Base-by-base conservation (phyloP, 2,888 invertebrate genomes). In the Monochamus alternatus region DNA sequence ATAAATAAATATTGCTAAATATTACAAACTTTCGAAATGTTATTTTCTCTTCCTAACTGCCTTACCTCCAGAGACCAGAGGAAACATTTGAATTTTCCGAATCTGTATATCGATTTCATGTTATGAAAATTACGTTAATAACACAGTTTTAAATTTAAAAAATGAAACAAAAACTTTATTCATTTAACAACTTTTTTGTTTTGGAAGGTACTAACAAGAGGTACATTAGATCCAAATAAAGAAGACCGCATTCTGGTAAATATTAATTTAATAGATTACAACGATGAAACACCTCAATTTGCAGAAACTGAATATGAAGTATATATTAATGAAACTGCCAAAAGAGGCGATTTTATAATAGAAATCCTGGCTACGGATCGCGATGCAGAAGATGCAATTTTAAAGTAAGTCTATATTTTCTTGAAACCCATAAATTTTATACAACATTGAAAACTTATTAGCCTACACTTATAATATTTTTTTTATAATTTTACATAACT, bases 251-350 rank as follows among this genome's bases (percentile, higher is more conserved):
- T 84, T 14, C 52, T 80, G 14, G 71, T 84, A 12, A 70, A 77
- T 12, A 80, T 84, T 31, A 59, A 64, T 1, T 66, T 84, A 31
- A 69, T 89, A 44, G 94, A 95, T 88, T 91, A 92, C 90, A 95
- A 95, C 86, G 95, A 95, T 84, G 94, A 94, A 85, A 82, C 89
- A 78, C 95, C 95, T 0, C 90, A 90, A 78, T 95, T 95, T 86
- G 83, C 86, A 5, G 81, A 84, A 12, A 85, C 87, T 4, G 87
- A 88, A 51, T 88, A 87, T 0, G 89, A 83, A 0, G 89, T 89
- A 0, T 80, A 86, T 5, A 88, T 92, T 71, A 86, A 90, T 12
- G 95, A 95, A 88, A 92, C 92, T 22, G 90, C 91, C 43, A 88
- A 87, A 0, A 87, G 84, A 2, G 91, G 90, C 3, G 89, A 87